Evolutionary conservation across 1,140 invertebrate species (phyloP).

Genomic region (Heliothis virescens): DNA sequence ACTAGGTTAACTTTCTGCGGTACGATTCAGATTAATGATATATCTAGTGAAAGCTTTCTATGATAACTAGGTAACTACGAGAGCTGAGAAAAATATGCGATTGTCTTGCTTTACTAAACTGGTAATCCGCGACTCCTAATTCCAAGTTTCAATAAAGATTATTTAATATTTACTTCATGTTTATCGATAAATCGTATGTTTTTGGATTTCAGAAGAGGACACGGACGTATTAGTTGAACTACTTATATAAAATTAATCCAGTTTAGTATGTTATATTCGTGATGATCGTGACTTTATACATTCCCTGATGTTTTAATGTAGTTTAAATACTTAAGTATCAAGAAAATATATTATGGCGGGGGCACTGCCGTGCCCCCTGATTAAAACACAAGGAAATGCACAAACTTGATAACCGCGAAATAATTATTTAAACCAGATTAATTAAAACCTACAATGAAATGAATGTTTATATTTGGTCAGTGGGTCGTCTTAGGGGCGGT

Average conservation of each 20-base stretch:
- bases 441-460: not conserved
- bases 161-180: too few relatives aligned
- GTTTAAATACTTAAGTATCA: not conserved
- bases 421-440: not conserved
- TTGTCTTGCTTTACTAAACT: not conserved
- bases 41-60: not conserved
- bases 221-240: not conserved
- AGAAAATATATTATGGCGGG: not conserved
- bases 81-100: not conserved
- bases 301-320: not conserved
- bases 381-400: constrained; percentile 5
- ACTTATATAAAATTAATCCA: not conserved
- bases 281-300: not conserved
- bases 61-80: not conserved
- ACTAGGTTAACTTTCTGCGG: constrained; percentile 99
- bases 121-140: not conserved
- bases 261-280: too few relatives aligned
- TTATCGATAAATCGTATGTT: too few relatives aligned
- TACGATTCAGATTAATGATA: constrained; percentile 58
- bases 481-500: too few relatives aligned
- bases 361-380: too few relatives aligned
- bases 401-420: not conserved
- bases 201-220: too few relatives aligned
- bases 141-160: not conserved
- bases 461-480: not conserved